Conservation (phyloP, 2,113 vertebrate species). For the Rhynchopsitta pachyrhyncha region DNA sequence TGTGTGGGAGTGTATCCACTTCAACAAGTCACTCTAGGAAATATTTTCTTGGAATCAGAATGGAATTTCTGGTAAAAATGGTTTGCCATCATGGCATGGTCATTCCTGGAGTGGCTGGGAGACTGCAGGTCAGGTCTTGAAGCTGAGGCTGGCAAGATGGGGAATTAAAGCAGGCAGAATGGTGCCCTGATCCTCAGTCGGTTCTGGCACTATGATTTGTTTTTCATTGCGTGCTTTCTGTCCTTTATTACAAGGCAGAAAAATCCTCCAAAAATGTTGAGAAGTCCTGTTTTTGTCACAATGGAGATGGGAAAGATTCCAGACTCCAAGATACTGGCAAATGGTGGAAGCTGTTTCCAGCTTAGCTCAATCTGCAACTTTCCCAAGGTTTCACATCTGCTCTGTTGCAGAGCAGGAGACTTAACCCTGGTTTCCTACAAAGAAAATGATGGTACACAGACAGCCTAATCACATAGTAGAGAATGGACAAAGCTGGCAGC, state of each 20-base stretch:
- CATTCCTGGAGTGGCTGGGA: neutral
- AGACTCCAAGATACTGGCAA: slow-evolving; percentile 29
- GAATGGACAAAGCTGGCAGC: neutral
- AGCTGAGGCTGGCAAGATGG: neutral
- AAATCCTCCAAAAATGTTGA: slow-evolving; percentile 26
- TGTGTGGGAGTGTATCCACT: neutral
- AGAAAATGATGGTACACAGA: neutral
- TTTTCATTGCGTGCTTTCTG: neutral
- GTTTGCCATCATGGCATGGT: neutral
- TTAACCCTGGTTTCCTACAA: neutral
- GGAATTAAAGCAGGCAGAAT: neutral
- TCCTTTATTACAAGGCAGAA: slow-evolving; percentile 1
- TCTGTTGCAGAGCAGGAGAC: neutral
- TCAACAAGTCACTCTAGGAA: slow-evolving; percentile 45
- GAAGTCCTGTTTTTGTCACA: slow-evolving; percentile 28
- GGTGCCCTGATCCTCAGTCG: neutral
- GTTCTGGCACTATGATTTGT: neutral
- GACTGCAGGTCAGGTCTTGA: neutral
- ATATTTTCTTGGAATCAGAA: neutral
- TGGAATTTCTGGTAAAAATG: neutral
- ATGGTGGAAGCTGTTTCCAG: slow-evolving; percentile 16
- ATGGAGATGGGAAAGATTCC: slow-evolving; percentile 16
- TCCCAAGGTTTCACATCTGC: neutral
- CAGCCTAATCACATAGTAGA: neutral
- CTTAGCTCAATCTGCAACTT: neutral